Evolutionary conservation across 2,888 invertebrate genomes (phyloP), one percentile per base, ranked within the genome.

Genomic region (Cynaeus angustus): DNA sequence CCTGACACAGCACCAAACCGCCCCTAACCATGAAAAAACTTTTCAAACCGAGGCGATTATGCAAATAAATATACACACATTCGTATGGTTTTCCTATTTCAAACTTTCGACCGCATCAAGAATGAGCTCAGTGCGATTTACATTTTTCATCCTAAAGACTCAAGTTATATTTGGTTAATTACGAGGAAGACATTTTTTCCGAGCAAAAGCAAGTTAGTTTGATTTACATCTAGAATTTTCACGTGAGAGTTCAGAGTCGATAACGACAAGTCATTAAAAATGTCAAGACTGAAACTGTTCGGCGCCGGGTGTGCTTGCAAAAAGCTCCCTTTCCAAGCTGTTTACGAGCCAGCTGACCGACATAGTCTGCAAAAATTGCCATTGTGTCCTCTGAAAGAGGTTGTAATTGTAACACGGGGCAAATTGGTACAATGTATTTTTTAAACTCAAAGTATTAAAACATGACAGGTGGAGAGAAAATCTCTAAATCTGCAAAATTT

Each of bases 251-350:
- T 16, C 46, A 46, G 16, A 46, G 46, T 46, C 55, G 55, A 55
- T 55, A 55, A 55, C 55, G 55, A 55, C 55, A 8, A 14, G 43
- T 41, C 56, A 28, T 56, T 56, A 56, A 56, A 56, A 56, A 56
- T 56, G 56, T 56, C 56, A 56, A 56, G 56, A 43, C 12, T 13
- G 56, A 16, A 52, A 37, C 37, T 33, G 38, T 13, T 16, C n/a
- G 55, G 55, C 55, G 55, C 55, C 55, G 46, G 16, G 26, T 46
- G 26, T 8, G 55, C 21, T 55, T 55, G 38, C 55, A 55, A 55
- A 55, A 46, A 46, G 46, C 46, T 12, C 26, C 46, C 46, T 46
- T 26, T 26, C 16, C 9, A 38, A 55, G 16, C 33, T 55, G 55
- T 55, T 55, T 55, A 55, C 55, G 55, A 46, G 26, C 46, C 46